Evolutionary conservation across 2,797 vertebrate genomes (phyloP), one percentile per base, ranked within the genome.

Genomic region (Anabacerthia variegaticeps): DNA sequence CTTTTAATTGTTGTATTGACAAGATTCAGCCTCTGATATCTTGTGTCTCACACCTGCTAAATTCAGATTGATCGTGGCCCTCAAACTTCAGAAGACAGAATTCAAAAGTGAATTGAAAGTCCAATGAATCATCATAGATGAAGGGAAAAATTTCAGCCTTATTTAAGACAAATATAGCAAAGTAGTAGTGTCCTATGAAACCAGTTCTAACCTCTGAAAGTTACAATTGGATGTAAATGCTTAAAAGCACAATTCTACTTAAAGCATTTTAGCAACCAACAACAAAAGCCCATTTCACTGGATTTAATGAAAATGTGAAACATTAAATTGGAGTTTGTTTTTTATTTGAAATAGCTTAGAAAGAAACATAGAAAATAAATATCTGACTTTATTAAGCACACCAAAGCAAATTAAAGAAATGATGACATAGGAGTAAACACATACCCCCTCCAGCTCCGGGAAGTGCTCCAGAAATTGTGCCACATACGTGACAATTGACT

Each of bases 401-500:
- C 5, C 49, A 78, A 17, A 75, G 61, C 28, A 92, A 78, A 92
- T 18, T 23, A 9, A n/a, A 68, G 59, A 75, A 66, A 76, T 17
- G 7, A 12, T 2, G 23, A 75, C 12, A 28, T 22, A 56, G 58
- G 39, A 92, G 24, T 79, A 93, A 95, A 94, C 76, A 98, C 98
- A 59, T 98, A 99, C 99, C 92, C 98, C 98, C 90, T 99, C 99
- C 78, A 98, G 92, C 85, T 98, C 99, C 4, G 99, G 99, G 95
- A 99, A 99, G 93, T 99, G 99, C 88, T 99, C 98, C 95, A 99
- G 98, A 97, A 99, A 99, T 95, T 99, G 99, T 2, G 99, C 98
- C 96, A 99, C 98, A 1, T 99, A 99, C 0, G 98, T 99, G 95
- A 99, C 99, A 85, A 99, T 98, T 44, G 99, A 99, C 86, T 99